Conservation (phyloP, 1,140 invertebrate species). For the Hylyphantes graminicola region DNA sequence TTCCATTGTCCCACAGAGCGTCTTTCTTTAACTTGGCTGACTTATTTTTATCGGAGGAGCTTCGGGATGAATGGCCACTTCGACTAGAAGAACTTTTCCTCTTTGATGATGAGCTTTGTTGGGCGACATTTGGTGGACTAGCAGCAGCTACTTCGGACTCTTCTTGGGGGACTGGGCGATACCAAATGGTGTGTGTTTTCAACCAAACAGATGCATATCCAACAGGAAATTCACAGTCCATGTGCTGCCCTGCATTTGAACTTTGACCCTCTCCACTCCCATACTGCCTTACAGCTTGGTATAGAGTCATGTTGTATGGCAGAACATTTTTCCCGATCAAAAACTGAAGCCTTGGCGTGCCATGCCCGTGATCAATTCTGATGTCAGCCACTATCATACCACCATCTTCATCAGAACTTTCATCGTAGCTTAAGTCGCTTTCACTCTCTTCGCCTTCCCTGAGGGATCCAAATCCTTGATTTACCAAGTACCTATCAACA, state of each 20-base stretch:
- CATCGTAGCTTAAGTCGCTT: conserved; percentile 74
- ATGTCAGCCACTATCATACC: conserved; percentile 91
- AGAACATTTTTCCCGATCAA: conserved; percentile 93
- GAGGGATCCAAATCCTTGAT: conserved; percentile 65
- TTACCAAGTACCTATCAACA: conserved; percentile 80
- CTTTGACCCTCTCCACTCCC: conserved; percentile 68
- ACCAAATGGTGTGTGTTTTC: conserved; percentile 93
- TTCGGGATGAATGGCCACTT: conserved; percentile 77
- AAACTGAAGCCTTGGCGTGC: conserved; percentile 94
- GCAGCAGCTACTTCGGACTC: conserved; percentile 64
- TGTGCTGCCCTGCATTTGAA: conserved; percentile 67
- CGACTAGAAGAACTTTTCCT: conserved; percentile 38
- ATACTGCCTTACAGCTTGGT: conserved; percentile 96
- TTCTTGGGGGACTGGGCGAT: conserved; percentile 72
- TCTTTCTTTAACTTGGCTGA: conserved; percentile 78
- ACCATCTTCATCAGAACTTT: conserved; percentile 73
- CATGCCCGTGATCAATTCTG: conserved; percentile 84
- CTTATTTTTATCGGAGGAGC: conserved; percentile 77
- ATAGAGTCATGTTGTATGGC: conserved; percentile 99
- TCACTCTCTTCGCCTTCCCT: conserved; percentile 72
- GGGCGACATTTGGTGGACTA: not conserved
- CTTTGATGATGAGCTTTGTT: conserved; percentile 49
- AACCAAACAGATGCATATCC: conserved; percentile 92
- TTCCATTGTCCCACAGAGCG: conserved; percentile 80
- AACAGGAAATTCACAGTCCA: conserved; percentile 88